These are phyloP conservation scores for Dicyrtomina minuta DNA, from an alignment of 2,888 invertebrate genomes.

Conservation along the genomic window DNA sequence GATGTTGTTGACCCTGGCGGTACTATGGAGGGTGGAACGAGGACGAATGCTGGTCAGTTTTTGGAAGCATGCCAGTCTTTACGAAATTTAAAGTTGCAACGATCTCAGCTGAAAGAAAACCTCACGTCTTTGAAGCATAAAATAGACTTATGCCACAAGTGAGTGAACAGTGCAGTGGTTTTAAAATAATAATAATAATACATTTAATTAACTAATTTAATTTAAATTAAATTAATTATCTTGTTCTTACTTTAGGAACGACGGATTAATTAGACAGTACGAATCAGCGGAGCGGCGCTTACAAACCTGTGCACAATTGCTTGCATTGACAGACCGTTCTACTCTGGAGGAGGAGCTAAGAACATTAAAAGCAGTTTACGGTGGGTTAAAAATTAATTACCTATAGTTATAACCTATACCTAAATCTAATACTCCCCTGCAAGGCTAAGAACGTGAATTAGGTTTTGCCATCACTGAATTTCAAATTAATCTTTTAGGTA, in stretches of 20 bases:
- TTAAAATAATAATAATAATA: no score
- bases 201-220: no score
- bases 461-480: no score
- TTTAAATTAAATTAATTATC: no score
- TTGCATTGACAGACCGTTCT: slow-evolving; percentile 35
- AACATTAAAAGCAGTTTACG: neutral
- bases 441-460: no score
- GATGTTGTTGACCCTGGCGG: slow-evolving; percentile 90
- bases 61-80: slow-evolving; percentile 31
- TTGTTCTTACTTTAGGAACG: no score
- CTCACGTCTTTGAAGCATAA: neutral
- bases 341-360: slow-evolving; percentile 36
- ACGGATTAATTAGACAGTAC: slow-evolving; percentile 33
- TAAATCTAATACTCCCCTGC: no score
- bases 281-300: slow-evolving; percentile 39
- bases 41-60: slow-evolving; percentile 35
- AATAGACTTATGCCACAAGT: slow-evolving; percentile 5
- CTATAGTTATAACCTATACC: no score
- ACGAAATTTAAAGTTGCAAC: slow-evolving; percentile 17
- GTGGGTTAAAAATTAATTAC: slow-evolving; percentile 5
- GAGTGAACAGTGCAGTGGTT: neutral
- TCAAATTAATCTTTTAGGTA: slow-evolving; percentile 10
- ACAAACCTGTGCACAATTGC: slow-evolving; percentile 36
- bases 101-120: neutral
- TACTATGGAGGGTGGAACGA: slow-evolving; percentile 79